Conservation (phyloP, 2,797 vertebrate species). For the Notoglanidium macrostoma region DNA sequence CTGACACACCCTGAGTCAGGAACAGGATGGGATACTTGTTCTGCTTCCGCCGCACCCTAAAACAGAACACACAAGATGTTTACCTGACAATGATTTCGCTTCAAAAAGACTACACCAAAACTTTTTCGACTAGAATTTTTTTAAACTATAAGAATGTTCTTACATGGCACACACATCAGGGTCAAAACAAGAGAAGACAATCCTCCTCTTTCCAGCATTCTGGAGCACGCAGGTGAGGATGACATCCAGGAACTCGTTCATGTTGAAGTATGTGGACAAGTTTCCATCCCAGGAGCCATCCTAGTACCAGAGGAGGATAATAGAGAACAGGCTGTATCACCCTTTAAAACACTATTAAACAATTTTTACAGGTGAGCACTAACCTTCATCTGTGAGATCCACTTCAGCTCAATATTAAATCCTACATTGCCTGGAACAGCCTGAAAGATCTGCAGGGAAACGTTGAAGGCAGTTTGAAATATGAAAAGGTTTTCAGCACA, state of each 20-base stretch:
- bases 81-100: not conserved
- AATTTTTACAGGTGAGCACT: conserved; percentile 41
- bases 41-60: conserved; percentile 94
- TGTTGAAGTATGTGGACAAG: conserved; percentile 92
- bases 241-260: conserved; percentile 91
- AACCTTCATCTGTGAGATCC: conserved; percentile 93
- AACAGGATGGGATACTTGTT: conserved; percentile 98
- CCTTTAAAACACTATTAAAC: not conserved
- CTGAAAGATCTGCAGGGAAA: conserved; percentile 84
- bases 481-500: not conserved
- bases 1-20: conserved; percentile 91
- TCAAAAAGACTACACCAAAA: not conserved
- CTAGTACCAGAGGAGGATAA: conserved; percentile 65
- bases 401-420: conserved; percentile 98
- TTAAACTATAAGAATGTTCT: conserved; percentile 61
- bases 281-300: conserved; percentile 94
- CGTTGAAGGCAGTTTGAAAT: not conserved
- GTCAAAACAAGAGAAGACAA: conserved; percentile 96
- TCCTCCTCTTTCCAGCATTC: conserved; percentile 85
- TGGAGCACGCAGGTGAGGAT: conserved; percentile 88
- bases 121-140: not conserved
- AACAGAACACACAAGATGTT: conserved; percentile 1
- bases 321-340: not conserved
- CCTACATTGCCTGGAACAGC: conserved; percentile 88
- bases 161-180: conserved; percentile 96